A percentile compares a stretch with the other conserved stretches of the same genome.
phyloP scores from a whole-genome alignment of 2,888 invertebrate genomes.

The Branchipolynoe longqiensis region DNA sequence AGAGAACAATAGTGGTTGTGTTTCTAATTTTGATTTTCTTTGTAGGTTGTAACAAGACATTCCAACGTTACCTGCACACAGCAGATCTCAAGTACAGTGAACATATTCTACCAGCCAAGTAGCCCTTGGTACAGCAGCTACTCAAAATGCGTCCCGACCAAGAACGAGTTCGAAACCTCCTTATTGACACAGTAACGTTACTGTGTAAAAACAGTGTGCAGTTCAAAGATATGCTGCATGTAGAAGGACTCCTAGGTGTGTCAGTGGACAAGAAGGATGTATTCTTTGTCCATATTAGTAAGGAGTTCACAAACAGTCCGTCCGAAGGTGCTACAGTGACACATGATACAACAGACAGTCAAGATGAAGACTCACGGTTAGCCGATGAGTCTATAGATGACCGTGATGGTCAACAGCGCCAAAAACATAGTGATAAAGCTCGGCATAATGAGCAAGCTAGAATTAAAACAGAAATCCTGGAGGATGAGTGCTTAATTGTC shows the following conservation, averaged over 20 bases:
- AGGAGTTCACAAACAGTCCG: slow-evolving; percentile 54
- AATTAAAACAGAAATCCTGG: slow-evolving; percentile 28
- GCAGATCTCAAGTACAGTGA: slow-evolving; percentile 7
- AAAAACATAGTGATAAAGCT: slow-evolving; percentile 47
- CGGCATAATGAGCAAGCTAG: slow-evolving; percentile 10
- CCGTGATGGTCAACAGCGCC: not conserved
- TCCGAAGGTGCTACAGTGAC: slow-evolving; percentile 36
- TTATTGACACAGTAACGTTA: slow-evolving; percentile 58
- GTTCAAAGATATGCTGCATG: slow-evolving; percentile 52
- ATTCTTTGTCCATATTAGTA: slow-evolving; percentile 62
- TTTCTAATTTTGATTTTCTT: not conserved
- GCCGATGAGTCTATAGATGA: not conserved
- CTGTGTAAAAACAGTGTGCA: slow-evolving; percentile 59
- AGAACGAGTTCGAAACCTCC: slow-evolving; percentile 51
- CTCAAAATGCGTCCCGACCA: slow-evolving; percentile 59
- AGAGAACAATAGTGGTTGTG: no score
- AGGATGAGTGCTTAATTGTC: slow-evolving; percentile 37
- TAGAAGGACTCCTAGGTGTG: slow-evolving; percentile 62
- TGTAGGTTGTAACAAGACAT: slow-evolving; percentile 10
- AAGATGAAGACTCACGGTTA: slow-evolving; percentile 26
- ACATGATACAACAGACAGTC: slow-evolving; percentile 19
- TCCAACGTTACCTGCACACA: slow-evolving; percentile 19
- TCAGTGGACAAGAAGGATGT: slow-evolving; percentile 60
- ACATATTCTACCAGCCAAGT: not conserved
- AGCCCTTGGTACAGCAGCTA: not conserved